phyloP scores from a whole-genome alignment of 2,888 invertebrate genomes.

The Camptogramma bilineatum region DNA sequence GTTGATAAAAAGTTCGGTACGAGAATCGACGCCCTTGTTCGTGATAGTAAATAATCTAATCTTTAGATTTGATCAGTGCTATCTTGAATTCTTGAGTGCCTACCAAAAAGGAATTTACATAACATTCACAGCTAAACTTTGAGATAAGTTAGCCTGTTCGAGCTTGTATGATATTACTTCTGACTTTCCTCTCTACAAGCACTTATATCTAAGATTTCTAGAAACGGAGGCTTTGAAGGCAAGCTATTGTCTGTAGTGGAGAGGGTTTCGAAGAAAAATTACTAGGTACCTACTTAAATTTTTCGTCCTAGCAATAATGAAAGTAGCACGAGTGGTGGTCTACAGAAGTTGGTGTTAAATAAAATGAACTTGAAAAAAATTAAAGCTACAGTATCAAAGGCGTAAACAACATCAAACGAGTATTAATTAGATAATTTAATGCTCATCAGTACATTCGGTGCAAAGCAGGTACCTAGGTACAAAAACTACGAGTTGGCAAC shows the following conservation, averaged over 20 bases:
- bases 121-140: not conserved
- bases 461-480: not conserved
- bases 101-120: not conserved
- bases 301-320: not conserved
- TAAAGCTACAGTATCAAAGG: not conserved
- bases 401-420: not conserved
- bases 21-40: too few species aligned
- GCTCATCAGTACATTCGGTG: not conserved
- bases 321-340: not conserved
- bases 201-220: too few species aligned
- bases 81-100: not conserved
- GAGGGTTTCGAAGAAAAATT: too few species aligned
- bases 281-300: too few species aligned
- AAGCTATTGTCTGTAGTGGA: too few species aligned
- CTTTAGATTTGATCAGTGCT: not conserved
- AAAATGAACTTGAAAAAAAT: not conserved
- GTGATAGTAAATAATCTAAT: not conserved
- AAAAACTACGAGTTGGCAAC: not conserved
- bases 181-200: too few species aligned
- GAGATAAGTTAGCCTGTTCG: not conserved
- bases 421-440: not conserved
- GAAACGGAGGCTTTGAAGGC: too few species aligned
- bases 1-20: too few species aligned
- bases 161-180: not conserved
- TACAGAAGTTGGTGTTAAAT: not conserved